Base-by-base conservation (phyloP, 2,113 vertebrate species). In the Hippopotamus amphibius region DNA sequence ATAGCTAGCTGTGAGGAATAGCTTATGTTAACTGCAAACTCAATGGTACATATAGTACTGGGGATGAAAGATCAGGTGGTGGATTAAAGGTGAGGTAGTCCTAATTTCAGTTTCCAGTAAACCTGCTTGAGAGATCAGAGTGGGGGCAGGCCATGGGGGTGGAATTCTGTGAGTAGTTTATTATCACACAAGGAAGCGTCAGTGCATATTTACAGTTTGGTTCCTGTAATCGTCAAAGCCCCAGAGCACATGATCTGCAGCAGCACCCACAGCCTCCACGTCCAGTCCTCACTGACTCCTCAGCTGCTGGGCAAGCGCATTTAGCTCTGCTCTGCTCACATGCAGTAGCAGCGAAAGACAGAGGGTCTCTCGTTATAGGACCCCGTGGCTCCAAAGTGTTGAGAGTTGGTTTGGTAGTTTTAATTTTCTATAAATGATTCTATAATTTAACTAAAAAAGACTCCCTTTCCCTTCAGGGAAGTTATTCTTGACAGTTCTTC, bases 351-450 rank as follows among this genome's bases (percentile, higher is more conserved):
- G 53, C 24, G 6, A 12, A 77, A 43, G 84, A 37, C 11, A 92
- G n/a, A 26, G 21, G 41, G 10, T 88, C 28, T 77, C 17, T 26
- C 19, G 14, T 80, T 30, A 2, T 16, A 17, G 21, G 37, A 5
- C 24, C 69, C 46, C 7, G 57, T 48, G 89, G 57, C 63, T 77
- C 88, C 0, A 1, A 92, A 22, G 76, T 94, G 55, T 48, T 95
- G 80, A 93, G 90, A 81, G 69, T 95, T 50, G 55, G 22, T 77
- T 96, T 77, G 48, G 46, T 95, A 71, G 46, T 94, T 93, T 91
- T 86, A 84, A 93, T 96, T 97, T 96, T 90, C 93, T 88, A 61
- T 88, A 81, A 95, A 79, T 94, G 88, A 88, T 87, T 92, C 53
- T 95, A 15, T 68, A 89, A 85, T 86, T 95, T 93, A 90, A 88